phyloP scores from a whole-genome alignment of 2,888 invertebrate genomes.

The Chloroclystis v-ata region DNA sequence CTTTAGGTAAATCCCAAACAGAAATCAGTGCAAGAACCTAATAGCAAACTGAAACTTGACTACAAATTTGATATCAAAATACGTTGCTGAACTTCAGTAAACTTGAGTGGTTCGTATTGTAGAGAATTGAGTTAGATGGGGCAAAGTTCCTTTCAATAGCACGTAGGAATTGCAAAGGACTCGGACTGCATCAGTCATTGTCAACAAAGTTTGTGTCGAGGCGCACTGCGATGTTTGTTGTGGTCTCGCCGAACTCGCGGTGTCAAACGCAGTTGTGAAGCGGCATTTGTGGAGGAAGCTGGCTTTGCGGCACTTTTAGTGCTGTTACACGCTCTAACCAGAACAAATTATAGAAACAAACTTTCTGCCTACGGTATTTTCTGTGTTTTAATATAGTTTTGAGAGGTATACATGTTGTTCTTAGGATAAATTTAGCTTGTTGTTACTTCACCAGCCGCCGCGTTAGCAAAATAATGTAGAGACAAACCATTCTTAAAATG shows the following conservation, averaged over 20 bases:
- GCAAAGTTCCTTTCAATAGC: constrained; percentile 49
- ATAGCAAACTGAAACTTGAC: constrained; percentile 15
- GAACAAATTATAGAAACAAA: no score
- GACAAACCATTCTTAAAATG: no score
- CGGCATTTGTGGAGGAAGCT: constrained; percentile 7
- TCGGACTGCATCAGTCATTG: constrained; percentile 62
- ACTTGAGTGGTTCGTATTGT: constrained; percentile 47
- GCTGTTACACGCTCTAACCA: no score
- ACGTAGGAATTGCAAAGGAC: constrained; percentile 44
- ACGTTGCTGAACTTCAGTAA: constrained; percentile 39
- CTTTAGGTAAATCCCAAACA: background rate
- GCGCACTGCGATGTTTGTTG: constrained; percentile 56
- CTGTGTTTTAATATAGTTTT: no score
- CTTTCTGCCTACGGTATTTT: no score
- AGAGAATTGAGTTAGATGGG: constrained; percentile 51
- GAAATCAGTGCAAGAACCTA: background rate
- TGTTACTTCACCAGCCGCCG: no score
- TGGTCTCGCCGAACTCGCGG: constrained; percentile 40
- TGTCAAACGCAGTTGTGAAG: constrained; percentile 20
- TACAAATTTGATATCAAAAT: constrained; percentile 43
- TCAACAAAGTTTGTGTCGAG: constrained; percentile 62
- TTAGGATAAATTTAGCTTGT: no score
- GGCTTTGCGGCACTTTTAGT: no score
- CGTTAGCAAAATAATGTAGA: no score
- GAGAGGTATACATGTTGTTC: no score